Evolutionary conservation across 2,113 vertebrate genomes (phyloP), one percentile per base, ranked within the genome.

Genomic region (Xyliphius kryptos): DNA sequence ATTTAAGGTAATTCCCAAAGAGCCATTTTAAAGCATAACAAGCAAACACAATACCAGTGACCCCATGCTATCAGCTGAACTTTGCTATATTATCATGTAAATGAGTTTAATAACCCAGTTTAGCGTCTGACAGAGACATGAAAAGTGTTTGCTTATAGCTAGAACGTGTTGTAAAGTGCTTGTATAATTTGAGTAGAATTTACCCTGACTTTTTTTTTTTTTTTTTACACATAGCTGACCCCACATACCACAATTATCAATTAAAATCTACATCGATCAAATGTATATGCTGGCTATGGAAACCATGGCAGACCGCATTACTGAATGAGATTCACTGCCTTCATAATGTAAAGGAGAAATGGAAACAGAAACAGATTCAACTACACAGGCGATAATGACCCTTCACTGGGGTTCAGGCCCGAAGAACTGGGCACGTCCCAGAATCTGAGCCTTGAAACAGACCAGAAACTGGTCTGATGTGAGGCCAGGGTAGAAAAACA

Each of bases 61-160:
- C 78, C 77, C 77, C 68, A 73, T 74, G 43, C 78, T 82, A 84
- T 83, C 82, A 77, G 80, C 56, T 68, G 59, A 72, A 71, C 66
- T 71, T 69, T 60, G 19, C 62, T 74, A 76, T 63, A 85, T 84
- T 88, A 82, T 85, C 72, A 88, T 87, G 85, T 84, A 86, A 88
- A 86, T 87, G 73, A 79, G 81, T 82, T 81, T 86, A 83, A 87
- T 86, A 87, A 85, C 78, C 76, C 74, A 83, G 80, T 83, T 81
- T 81, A 81, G 78, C 70, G 48, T 55, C 70, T 67, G 71, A 75
- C 61, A 63, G 73, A 70, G 56, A 66, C 61, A 56, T 41, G 76
- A 67, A 74, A 69, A 74, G 76, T 77, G 74, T 67, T 72, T 72
- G 73, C 74, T 75, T 32, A 67, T 66, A 70, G 66, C 70, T 37